Evolutionary conservation across 2,888 invertebrate species (phyloP), one percentile per base, ranked within the genome.

Genomic region (Seira musarum): DNA sequence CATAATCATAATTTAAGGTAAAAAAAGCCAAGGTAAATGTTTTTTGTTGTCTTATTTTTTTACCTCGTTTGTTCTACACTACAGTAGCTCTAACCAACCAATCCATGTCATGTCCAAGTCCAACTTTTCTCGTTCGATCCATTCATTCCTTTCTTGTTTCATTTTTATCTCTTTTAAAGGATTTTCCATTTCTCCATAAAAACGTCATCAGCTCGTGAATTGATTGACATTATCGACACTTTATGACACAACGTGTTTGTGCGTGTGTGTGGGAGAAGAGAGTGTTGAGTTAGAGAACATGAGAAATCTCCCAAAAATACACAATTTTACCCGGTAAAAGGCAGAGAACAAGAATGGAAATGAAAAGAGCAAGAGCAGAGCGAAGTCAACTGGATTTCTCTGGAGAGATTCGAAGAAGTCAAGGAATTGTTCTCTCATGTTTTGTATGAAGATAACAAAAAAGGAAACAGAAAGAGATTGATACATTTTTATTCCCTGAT

Each of bases 141-240:
- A 21, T 61, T 8, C 8, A 21, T n/a, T 61, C 61, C n/a, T 21
- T 57, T 24, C 71, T 5, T 19, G 13, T 25, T 68, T 35, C 46
- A 49, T 61, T 19, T 63, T 66, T 19, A 25, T 65, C n/a, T n/a
- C 19, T 60, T 66, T 61, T 75, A 46, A 61, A 64, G 69, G 76
- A 76, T 76, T 76, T 76, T 64, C n/a, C 66, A 21, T 63, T 61
- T 63, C 64, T 40, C 75, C 79, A 83, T 83, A 83, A 83, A 83
- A 80, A 74, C 81, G 83, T 83, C 83, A 72, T 78, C 83, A 81
- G 80, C 75, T 70, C 83, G 71, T 81, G 64, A 69, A 83, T 81
- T 83, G 83, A 83, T 83, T 83, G 83, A 83, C 83, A 83, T 83
- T 83, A 83, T 83, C 83, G 81, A 71, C 73, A 83, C 68, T 83